These are phyloP conservation scores for Pangasius djambal DNA, from an alignment of 2,797 vertebrate species.

Conservation along the genomic window DNA sequence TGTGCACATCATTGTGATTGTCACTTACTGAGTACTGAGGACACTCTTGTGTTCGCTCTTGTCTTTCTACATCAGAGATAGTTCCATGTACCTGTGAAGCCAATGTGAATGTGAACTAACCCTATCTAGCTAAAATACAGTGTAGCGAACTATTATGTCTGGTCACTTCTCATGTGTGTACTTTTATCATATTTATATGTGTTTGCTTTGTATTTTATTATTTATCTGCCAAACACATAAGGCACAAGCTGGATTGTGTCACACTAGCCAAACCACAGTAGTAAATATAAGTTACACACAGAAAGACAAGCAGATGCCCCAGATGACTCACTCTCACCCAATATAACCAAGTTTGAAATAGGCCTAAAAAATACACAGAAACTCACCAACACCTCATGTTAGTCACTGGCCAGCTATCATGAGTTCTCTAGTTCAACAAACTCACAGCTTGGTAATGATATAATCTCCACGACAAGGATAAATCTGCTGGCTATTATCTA, in stretches of 20 bases:
- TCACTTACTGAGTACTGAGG: background rate
- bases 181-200: background rate
- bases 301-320: background rate
- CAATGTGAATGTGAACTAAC: background rate
- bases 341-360: constrained; percentile 12
- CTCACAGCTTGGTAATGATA: background rate
- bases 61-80: background rate
- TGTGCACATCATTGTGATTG: background rate
- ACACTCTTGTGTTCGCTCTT: background rate
- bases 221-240: background rate
- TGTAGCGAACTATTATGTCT: background rate
- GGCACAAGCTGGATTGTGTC: background rate
- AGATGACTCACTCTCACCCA: constrained; percentile 12
- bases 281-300: background rate
- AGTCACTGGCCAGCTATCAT: background rate
- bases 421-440: background rate
- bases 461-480: background rate
- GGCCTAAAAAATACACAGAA: background rate
- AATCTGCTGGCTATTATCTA: background rate
- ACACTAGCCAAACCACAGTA: constrained; percentile 8
- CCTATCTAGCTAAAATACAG: background rate
- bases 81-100: background rate
- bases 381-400: background rate
- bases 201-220: background rate
- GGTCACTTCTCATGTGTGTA: background rate